Evolutionary conservation across 1,140 invertebrate species (phyloP).

Genomic region (Scaptodrosophila lebanonensis): DNA sequence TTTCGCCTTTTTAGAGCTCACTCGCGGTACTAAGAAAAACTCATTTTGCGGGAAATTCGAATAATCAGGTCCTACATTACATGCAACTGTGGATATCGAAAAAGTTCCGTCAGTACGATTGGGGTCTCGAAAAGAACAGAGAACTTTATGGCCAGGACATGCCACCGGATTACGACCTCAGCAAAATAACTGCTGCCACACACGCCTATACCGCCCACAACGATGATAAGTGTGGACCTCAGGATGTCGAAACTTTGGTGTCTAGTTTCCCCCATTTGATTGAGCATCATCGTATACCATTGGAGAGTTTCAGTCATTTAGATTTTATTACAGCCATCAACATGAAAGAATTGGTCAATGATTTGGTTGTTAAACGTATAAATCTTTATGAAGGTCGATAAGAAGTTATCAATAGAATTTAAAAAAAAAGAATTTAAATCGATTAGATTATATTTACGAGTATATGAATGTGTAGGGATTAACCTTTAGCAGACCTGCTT

Average conservation of each 20-base stretch:
- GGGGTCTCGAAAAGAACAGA: constrained; percentile 77
- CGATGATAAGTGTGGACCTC: constrained; percentile 79
- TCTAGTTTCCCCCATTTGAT: constrained; percentile 23
- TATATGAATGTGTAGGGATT: no score
- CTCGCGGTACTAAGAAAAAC: constrained; percentile 76
- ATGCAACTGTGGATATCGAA: constrained; percentile 72
- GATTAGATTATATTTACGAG: no score
- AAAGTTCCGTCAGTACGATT: constrained; percentile 77
- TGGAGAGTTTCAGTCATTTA: constrained; percentile 83
- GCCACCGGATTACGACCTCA: constrained; percentile 80
- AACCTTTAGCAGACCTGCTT: no score
- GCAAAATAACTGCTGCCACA: constrained; percentile 80
- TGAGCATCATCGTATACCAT: constrained; percentile 78
- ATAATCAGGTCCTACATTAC: constrained; percentile 78
- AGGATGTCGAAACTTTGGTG: constrained; percentile 79
- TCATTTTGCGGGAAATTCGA: constrained; percentile 78
- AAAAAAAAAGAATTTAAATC: no score
- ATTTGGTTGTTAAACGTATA: constrained; percentile 53
- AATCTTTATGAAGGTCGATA: constrained; percentile 41
- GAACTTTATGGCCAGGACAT: constrained; percentile 74
- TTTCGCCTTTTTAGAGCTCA: constrained; percentile 53
- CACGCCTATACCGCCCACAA: constrained; percentile 80
- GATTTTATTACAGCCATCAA: constrained; percentile 85
- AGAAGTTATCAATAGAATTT: no score
- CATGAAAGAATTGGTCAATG: constrained; percentile 80